phyloP scores from a whole-genome alignment of 2,797 vertebrate species.

The Ptychobarbus kaznakovi region DNA sequence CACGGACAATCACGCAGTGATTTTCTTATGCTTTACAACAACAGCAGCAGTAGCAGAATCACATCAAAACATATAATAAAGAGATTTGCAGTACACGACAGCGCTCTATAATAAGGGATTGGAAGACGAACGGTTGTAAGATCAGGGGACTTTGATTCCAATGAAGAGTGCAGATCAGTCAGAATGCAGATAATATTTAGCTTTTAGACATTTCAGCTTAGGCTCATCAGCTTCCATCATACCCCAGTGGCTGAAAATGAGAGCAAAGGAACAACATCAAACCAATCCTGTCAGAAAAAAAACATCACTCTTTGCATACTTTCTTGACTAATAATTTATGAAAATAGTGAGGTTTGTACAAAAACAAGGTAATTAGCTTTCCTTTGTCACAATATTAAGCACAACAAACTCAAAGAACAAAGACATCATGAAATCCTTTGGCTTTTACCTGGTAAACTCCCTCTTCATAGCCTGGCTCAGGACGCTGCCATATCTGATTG shows the following conservation, averaged over 20 bases:
- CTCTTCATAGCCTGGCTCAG: slow-evolving; percentile 69
- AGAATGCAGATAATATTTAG: neutral
- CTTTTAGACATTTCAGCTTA: neutral
- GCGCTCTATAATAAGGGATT: neutral
- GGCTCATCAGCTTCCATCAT: slow-evolving; percentile 71
- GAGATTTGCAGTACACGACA: neutral
- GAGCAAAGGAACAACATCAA: slow-evolving; percentile 13
- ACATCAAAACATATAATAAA: neutral
- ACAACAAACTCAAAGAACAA: neutral
- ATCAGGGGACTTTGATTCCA: neutral
- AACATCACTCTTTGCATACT: neutral
- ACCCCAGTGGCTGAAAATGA: slow-evolving; percentile 72
- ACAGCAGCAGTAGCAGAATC: neutral
- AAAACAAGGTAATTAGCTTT: neutral
- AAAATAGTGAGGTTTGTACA: neutral
- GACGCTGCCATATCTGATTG: slow-evolving; percentile 85
- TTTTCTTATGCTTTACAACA: neutral
- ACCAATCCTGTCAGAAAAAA: neutral
- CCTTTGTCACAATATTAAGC: neutral
- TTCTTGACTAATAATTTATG: neutral
- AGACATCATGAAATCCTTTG: neutral
- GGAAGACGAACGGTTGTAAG: neutral
- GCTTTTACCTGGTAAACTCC: slow-evolving; percentile 73
- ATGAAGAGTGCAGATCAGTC: neutral
- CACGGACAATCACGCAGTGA: neutral